Conservation (phyloP, 64 coral and sea anemone species). For the Stichodactyla helianthus region DNA sequence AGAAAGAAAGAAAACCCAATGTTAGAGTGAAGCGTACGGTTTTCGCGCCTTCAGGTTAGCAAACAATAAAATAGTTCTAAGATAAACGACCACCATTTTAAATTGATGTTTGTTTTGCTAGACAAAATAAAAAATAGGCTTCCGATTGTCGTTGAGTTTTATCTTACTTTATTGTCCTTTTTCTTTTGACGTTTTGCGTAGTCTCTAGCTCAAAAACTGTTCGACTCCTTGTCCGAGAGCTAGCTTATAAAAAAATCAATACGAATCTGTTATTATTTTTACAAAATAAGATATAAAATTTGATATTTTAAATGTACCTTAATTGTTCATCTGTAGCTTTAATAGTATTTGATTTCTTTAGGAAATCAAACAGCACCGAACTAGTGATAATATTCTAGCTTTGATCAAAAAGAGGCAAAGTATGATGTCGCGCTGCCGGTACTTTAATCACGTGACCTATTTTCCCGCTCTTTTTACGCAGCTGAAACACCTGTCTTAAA, state of each 20-base stretch:
- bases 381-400: not conserved
- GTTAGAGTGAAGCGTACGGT: too few relatives aligned
- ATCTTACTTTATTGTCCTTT: not conserved
- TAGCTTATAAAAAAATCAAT: too few relatives aligned
- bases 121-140: not conserved
- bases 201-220: not conserved
- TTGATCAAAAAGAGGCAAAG: not conserved
- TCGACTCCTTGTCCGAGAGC: not conserved
- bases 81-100: not conserved
- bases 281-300: too few relatives aligned
- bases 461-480: not conserved
- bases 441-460: not conserved
- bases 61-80: not conserved
- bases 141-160: slow-evolving; percentile 1
- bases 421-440: not conserved
- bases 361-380: not conserved
- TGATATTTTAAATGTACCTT: too few relatives aligned
- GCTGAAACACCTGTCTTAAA: not conserved
- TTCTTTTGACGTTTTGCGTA: not conserved
- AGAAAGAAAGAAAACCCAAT: not conserved
- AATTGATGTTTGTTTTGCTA: slow-evolving; percentile 3
- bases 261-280: too few relatives aligned
- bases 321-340: too few relatives aligned
- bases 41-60: not conserved
- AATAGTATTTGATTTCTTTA: too few relatives aligned